A percentile compares a stretch with the other conserved stretches of the same genome.
Evolutionary conservation across 2,888 invertebrate genomes (phyloP).

Genomic region (Brenthis daphne): DNA sequence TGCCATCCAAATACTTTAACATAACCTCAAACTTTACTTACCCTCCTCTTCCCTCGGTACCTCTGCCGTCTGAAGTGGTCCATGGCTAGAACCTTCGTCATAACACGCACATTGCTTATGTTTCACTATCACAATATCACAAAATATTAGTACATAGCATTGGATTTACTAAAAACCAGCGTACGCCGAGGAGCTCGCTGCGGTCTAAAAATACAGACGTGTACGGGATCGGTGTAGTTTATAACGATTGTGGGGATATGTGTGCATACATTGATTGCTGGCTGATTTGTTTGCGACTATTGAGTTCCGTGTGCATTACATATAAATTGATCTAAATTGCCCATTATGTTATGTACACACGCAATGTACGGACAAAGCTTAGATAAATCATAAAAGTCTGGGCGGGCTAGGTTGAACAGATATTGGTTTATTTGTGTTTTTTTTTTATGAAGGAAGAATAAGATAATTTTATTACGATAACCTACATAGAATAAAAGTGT

Average conservation of each 20-base stretch:
- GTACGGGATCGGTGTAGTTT: constrained; percentile 45
- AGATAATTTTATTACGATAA: too few species aligned
- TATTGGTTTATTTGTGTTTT: too few species aligned
- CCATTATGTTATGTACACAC: too few species aligned
- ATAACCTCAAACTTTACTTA: constrained; percentile 43
- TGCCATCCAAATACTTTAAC: neutral
- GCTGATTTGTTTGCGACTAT: neutral
- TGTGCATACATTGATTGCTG: constrained; percentile 36
- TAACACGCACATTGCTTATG: constrained; percentile 63
- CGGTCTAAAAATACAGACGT: constrained; percentile 69
- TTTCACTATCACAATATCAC: constrained; percentile 40
- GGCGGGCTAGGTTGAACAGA: too few species aligned
- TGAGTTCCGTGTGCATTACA: neutral
- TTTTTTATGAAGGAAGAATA: too few species aligned
- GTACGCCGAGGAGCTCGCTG: constrained; percentile 59
- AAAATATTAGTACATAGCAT: constrained; percentile 40
- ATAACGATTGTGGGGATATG: constrained; percentile 36
- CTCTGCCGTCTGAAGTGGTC: constrained; percentile 69
- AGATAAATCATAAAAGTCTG: too few species aligned
- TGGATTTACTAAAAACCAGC: constrained; percentile 28
- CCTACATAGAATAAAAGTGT: too few species aligned
- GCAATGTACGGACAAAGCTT: too few species aligned
- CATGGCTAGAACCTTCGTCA: constrained; percentile 67
- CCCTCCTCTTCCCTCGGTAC: constrained; percentile 61
- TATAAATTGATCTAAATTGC: neutral